phyloP scores from a whole-genome alignment of 2,113 vertebrate species.

The Onychostoma macrolepis region DNA sequence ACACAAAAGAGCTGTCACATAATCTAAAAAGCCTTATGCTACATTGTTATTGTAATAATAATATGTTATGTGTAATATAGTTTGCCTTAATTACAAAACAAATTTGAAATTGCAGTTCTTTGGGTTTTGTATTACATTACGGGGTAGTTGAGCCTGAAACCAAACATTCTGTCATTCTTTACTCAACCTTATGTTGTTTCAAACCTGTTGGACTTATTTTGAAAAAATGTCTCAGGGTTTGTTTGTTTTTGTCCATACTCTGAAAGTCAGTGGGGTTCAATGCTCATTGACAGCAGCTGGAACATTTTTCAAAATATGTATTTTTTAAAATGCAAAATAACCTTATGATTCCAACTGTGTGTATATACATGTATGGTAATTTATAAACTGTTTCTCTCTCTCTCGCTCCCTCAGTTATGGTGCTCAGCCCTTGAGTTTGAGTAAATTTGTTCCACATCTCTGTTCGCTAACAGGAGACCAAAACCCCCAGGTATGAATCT shows the following conservation, averaged over 20 bases:
- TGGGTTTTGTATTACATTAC: constrained; percentile 11
- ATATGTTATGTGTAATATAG: neutral
- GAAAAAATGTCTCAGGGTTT: neutral
- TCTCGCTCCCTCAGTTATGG: constrained; percentile 76
- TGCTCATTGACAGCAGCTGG: neutral
- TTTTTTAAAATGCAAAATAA: neutral
- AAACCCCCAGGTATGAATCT: constrained; percentile 84
- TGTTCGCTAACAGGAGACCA: constrained; percentile 89
- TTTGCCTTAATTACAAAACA: neutral
- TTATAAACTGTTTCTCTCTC: neutral
- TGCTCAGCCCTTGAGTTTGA: constrained; percentile 84
- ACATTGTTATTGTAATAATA: neutral
- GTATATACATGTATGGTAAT: neutral
- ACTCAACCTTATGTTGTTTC: neutral
- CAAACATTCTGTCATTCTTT: neutral
- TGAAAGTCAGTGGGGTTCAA: neutral
- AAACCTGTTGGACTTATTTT: neutral
- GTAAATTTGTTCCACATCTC: constrained; percentile 91
- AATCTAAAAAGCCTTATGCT: neutral
- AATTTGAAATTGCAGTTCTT: neutral
- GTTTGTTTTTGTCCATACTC: neutral
- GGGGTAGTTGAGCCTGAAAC: neutral
- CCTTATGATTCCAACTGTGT: neutral
- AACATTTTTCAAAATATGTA: neutral
- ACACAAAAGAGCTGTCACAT: constrained; percentile 10